phyloP scores from a whole-genome alignment of 2,797 vertebrate species.

The Heteromormyrus szaboi region DNA sequence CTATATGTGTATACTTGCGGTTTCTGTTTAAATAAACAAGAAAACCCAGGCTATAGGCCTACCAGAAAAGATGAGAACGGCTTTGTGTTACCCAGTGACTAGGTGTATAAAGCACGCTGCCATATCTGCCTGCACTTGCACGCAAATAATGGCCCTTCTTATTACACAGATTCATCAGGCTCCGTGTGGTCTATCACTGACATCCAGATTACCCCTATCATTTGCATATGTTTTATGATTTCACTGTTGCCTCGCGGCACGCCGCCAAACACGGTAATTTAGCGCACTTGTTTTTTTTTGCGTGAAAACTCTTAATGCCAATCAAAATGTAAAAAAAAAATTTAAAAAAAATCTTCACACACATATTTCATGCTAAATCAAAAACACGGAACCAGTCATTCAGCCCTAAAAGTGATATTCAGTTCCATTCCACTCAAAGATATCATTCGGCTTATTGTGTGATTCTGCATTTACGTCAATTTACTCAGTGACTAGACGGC shows the following conservation, averaged over 20 bases:
- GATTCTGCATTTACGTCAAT: not conserved
- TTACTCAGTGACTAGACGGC: not conserved
- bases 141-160: constrained; percentile 14
- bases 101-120: not conserved
- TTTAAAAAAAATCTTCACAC: not conserved
- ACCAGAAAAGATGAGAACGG: not conserved
- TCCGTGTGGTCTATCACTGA: constrained; percentile 14
- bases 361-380: not conserved
- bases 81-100: not conserved
- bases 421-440: not conserved
- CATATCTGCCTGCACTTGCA: constrained; percentile 7
- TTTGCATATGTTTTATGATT: constrained; percentile 13
- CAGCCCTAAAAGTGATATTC: not conserved
- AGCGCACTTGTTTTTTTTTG: not conserved
- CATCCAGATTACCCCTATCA: constrained; percentile 22
- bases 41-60: not conserved
- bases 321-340: not conserved
- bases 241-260: not conserved
- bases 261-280: not conserved
- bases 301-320: constrained; percentile 9
- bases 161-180: constrained; percentile 20
- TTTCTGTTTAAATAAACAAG: constrained; percentile 19
- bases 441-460: constrained; percentile 4
- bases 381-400: not conserved
- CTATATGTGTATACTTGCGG: not conserved